These are phyloP conservation scores for Potamilus streckersoni DNA, from an alignment of 1,140 invertebrate species.

Conservation along the genomic window DNA sequence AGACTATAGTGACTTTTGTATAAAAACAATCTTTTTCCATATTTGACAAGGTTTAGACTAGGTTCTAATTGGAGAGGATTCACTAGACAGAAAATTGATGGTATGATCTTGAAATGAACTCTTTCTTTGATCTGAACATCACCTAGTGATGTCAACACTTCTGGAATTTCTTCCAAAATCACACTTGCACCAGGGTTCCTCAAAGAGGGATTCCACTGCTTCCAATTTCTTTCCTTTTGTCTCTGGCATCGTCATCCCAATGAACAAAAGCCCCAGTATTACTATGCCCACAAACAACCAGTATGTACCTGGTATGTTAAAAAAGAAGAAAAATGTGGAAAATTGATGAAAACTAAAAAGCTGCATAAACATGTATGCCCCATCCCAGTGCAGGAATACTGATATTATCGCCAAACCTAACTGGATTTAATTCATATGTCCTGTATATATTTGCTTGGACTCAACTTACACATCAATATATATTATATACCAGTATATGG, in stretches of 20 bases:
- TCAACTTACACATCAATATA: too few species aligned
- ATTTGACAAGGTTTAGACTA: too few species aligned
- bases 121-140: too few species aligned
- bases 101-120: too few species aligned
- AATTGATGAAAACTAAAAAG: not conserved
- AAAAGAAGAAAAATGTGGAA: not conserved
- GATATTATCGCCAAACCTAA: not conserved
- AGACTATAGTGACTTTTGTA: too few species aligned
- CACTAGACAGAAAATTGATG: too few species aligned
- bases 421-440: not conserved
- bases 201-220: slow-evolving; percentile 72
- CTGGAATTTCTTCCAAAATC: too few species aligned
- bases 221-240: slow-evolving; percentile 89
- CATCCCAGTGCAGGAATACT: not conserved
- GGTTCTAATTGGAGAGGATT: too few species aligned
- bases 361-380: too few species aligned
- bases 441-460: not conserved
- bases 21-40: too few species aligned
- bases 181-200: slow-evolving; percentile 35
- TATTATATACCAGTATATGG: too few species aligned
- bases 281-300: slow-evolving; percentile 85
- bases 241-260: slow-evolving; percentile 86
- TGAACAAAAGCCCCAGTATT: slow-evolving; percentile 80
- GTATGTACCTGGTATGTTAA: slow-evolving; percentile 73
- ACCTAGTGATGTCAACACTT: too few species aligned